Percentiles rank a stretch among this genome's conserved stretches.
phyloP scores from a whole-genome alignment of 2,113 vertebrate species.

The Calonectris borealis region DNA sequence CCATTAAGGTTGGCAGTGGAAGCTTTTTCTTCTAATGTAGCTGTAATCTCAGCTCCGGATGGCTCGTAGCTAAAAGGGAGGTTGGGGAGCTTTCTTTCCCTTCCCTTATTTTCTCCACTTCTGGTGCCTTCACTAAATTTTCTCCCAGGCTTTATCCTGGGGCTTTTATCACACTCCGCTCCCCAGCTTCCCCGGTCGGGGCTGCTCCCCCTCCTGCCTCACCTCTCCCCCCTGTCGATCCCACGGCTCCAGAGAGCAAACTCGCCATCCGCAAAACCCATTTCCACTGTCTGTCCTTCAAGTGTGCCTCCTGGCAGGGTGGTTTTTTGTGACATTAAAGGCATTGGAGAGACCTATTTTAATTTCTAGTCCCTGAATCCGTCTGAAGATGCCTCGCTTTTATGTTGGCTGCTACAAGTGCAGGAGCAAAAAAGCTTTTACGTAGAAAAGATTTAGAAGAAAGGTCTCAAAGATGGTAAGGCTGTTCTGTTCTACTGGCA shows the following conservation, averaged over 20 bases:
- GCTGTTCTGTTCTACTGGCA: slow-evolving; percentile 37
- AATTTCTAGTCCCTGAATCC: background rate
- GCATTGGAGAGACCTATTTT: background rate
- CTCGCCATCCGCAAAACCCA: background rate
- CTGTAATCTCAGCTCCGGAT: background rate
- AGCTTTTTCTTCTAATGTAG: background rate
- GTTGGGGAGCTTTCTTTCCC: background rate
- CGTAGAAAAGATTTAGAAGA: background rate
- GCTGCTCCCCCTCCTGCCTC: background rate
- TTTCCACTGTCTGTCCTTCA: background rate
- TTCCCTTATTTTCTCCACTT: background rate
- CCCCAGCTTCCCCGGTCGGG: accelerated
- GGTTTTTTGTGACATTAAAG: background rate
- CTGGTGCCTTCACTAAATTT: background rate
- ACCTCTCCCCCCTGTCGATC: background rate
- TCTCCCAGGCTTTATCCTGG: background rate
- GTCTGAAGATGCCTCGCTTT: background rate
- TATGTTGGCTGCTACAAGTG: background rate
- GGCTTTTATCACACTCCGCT: background rate
- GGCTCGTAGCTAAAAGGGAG: background rate
- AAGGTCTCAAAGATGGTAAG: slow-evolving; percentile 8
- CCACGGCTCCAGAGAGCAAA: background rate
- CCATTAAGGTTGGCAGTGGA: background rate
- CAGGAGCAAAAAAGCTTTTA: background rate
- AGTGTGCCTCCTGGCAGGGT: background rate